Conservation (phyloP, 37 sponge, comb jelly and placozoan genomes). For the Chondrosia reniformis region DNA sequence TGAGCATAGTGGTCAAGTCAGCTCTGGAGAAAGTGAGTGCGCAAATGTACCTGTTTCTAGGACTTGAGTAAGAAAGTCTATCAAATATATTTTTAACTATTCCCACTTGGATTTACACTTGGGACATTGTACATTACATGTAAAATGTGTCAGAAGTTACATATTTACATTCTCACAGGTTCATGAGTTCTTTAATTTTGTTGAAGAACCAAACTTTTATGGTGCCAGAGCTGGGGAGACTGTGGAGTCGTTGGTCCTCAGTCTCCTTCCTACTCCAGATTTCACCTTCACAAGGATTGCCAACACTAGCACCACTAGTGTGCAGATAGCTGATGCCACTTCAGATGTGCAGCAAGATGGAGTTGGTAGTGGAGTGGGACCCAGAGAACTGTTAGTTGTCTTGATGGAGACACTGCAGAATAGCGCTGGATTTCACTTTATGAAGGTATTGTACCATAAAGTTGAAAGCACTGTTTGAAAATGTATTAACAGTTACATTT, state of each 20-base stretch:
- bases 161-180: too few species aligned
- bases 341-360: not conserved
- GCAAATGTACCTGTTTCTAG: not conserved
- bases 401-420: not conserved
- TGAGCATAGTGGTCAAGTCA: slow-evolving; percentile 33
- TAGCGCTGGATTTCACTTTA: not conserved
- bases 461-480: too few species aligned
- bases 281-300: not conserved
- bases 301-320: not conserved
- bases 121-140: too few species aligned
- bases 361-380: not conserved
- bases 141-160: too few species aligned
- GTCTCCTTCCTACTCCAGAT: slow-evolving; percentile 31
- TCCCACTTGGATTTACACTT: too few species aligned
- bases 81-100: too few species aligned
- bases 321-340: not conserved
- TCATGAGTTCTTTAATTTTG: slow-evolving; percentile 9
- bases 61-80: too few species aligned
- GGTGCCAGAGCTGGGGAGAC: slow-evolving; percentile 28
- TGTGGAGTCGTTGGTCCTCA: slow-evolving; percentile 43
- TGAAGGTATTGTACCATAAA: too few species aligned
- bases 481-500: too few species aligned
- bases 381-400: too few species aligned
- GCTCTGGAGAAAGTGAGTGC: slow-evolving; percentile 55
- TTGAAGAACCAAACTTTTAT: slow-evolving; percentile 39